phyloP scores from a whole-genome alignment of 2,113 vertebrate species.

The Arvicanthis niloticus region DNA sequence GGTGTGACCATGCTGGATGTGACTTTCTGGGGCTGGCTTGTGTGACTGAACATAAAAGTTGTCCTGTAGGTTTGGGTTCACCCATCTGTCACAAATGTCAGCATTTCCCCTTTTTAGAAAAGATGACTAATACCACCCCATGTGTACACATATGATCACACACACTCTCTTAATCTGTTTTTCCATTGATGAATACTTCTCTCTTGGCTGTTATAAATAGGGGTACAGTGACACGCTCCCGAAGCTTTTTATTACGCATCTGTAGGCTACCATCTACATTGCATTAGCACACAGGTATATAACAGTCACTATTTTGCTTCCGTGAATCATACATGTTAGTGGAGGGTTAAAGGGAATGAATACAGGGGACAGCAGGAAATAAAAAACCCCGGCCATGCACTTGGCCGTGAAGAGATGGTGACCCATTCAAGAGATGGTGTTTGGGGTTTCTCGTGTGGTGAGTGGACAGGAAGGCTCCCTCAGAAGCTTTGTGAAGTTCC shows the following conservation, averaged over 20 bases:
- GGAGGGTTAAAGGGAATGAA: background rate
- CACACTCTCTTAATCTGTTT: background rate
- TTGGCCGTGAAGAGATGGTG: background rate
- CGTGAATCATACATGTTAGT: background rate
- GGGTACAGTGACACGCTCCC: background rate
- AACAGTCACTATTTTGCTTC: background rate
- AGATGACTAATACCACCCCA: no score
- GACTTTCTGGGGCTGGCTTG: background rate
- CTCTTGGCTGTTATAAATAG: background rate
- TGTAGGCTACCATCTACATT: fast-evolving
- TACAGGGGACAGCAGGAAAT: background rate
- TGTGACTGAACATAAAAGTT: background rate
- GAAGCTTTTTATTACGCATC: background rate
- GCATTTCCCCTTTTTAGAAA: background rate
- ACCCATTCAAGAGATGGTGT: no score
- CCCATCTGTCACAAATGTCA: background rate
- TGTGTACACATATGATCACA: background rate
- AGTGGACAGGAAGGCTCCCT: background rate
- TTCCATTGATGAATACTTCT: background rate
- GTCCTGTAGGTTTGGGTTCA: background rate
- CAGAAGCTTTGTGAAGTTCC: background rate
- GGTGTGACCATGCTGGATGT: background rate
- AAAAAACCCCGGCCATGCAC: background rate
- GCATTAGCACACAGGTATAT: background rate
- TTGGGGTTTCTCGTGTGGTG: background rate